Conservation (phyloP, 1,140 invertebrate species). For the Bacillus rossius region DNA sequence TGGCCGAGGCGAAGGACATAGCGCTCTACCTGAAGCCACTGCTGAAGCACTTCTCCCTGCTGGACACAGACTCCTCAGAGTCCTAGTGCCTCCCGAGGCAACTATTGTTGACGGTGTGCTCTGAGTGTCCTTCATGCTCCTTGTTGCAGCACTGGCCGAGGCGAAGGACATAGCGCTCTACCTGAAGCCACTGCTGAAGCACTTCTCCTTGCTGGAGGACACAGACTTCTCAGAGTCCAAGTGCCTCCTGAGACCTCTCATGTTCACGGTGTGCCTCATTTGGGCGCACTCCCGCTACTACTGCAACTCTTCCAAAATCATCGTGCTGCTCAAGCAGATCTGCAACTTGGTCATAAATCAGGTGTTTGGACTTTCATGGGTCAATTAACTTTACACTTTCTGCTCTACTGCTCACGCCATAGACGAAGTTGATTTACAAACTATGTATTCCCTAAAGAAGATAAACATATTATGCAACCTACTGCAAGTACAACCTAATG, state of each 20-base stretch:
- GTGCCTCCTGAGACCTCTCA: constrained; percentile 66
- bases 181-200: constrained; percentile 73
- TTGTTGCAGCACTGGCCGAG: constrained; percentile 66
- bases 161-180: constrained; percentile 86
- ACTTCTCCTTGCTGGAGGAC: constrained; percentile 77
- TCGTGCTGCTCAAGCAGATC: constrained; percentile 83
- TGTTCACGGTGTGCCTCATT: constrained; percentile 81
- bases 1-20: constrained; percentile 89
- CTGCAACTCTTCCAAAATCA: constrained; percentile 81
- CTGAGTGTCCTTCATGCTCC: no score
- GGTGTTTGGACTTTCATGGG: no score
- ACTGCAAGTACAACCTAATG: no score
- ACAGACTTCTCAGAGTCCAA: constrained; percentile 75
- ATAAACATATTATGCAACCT: no score
- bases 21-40: constrained; percentile 80
- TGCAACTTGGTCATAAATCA: constrained; percentile 86
- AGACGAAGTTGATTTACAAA: no score
- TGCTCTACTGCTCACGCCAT: no score
- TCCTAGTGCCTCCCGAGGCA: no score
- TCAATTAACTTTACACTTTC: no score
- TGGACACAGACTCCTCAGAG: constrained; percentile 82
- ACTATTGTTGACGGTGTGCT: no score
- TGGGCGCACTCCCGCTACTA: constrained; percentile 89
- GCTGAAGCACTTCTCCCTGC: constrained; percentile 70
- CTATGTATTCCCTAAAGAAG: no score